These are phyloP conservation scores for Biston betularia DNA, from an alignment of 2,888 invertebrate genomes.

Conservation along the genomic window DNA sequence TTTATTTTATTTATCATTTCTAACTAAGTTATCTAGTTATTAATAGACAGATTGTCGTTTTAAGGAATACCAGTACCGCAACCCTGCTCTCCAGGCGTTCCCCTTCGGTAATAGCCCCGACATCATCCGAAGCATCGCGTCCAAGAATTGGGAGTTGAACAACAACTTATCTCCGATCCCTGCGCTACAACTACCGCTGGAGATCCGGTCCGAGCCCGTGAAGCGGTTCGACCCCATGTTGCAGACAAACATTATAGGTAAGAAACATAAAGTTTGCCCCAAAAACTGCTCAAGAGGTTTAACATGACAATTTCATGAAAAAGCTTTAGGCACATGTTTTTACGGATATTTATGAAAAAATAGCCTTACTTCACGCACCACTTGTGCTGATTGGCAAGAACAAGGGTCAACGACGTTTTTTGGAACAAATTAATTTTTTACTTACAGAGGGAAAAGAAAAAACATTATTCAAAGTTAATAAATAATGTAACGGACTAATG, in stretches of 20 bases:
- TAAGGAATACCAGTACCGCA: slow-evolving; percentile 77
- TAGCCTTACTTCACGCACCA: too few relatives aligned
- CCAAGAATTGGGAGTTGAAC: slow-evolving; percentile 78
- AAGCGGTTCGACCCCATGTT: slow-evolving; percentile 81
- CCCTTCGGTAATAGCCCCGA: slow-evolving; percentile 77
- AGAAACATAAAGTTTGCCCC: slow-evolving; percentile 42
- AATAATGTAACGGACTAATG: too few relatives aligned
- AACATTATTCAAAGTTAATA: too few relatives aligned
- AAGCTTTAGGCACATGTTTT: too few relatives aligned
- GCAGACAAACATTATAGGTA: slow-evolving; percentile 76
- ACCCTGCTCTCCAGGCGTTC: slow-evolving; percentile 70
- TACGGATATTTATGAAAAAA: too few relatives aligned
- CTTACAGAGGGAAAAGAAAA: too few relatives aligned
- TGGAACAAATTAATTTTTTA: too few relatives aligned
- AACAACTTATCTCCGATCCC: slow-evolving; percentile 72
- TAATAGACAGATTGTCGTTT: slow-evolving; percentile 21
- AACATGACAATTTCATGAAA: too few relatives aligned
- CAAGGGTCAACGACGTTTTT: too few relatives aligned
- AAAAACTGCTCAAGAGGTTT: too few relatives aligned
- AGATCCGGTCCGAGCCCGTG: slow-evolving; percentile 72
- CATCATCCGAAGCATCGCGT: slow-evolving; percentile 72
- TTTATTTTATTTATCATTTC: too few relatives aligned
- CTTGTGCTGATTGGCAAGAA: too few relatives aligned
- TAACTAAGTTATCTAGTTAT: background rate
- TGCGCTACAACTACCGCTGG: slow-evolving; percentile 66